Evolutionary conservation across 2,113 vertebrate genomes (phyloP), one percentile per base, ranked within the genome.

Genomic region (Psophia crepitans): DNA sequence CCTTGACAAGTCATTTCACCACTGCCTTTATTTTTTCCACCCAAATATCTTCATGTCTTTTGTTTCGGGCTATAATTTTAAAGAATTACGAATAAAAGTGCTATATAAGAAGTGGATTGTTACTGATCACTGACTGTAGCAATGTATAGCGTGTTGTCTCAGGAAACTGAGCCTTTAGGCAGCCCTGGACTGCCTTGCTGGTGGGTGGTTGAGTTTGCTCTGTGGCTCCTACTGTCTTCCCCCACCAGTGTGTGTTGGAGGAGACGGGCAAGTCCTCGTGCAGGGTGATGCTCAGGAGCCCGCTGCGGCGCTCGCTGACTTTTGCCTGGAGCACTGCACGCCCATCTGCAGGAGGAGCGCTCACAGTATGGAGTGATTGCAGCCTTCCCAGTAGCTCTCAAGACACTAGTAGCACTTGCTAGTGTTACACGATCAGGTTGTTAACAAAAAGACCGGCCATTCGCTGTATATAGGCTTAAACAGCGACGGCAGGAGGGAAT

Each of bases 291-390:
- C 44, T 87, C 14, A 53, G 69, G 35, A 69, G 26, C 3, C 0
- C 2, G 15, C 48, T 74, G 54, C 30, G 30, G 28, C 3, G 1
- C 37, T 66, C 5, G 0, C 12, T 1, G 1, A 15, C 14, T 56
- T 89, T 46, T 71, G 11, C 43, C 56, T 41, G 48, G 46, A 54
- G n/a, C 15, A 2, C 48, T 58, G 22, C 19, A 12, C 14, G 32
- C 33, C 33, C 20, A 44, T 23, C 24, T 33, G 7, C 43, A 43
- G 28, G n/a, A 87, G 70, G 6, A 46, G 12, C 2, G 18, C 21
- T 94, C 4, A 3, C 69, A n/a, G 4, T 6, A 20, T 0, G 2
- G 61, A 65, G 30, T 0, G 0, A 12, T 24, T 74, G 46, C 64
- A 78, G 54, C 54, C 60, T 69, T 77, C 48, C 37, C n/a, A 28